phyloP scores from a whole-genome alignment of 2,797 vertebrate genomes.

The Adrianichthys oophorus region DNA sequence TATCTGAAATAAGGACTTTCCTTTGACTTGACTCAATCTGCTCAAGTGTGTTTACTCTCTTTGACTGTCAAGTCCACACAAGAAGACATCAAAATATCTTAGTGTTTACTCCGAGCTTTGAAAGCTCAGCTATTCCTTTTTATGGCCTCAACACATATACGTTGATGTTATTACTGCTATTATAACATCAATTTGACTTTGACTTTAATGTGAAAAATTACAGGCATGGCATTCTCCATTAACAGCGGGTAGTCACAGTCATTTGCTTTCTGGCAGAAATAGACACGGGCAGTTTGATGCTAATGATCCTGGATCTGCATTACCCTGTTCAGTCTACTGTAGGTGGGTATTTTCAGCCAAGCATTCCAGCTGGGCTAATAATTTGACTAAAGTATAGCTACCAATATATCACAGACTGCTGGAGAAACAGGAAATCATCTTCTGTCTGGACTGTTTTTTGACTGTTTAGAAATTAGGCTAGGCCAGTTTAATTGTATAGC shows the following conservation, averaged over 20 bases:
- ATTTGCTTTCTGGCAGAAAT: slow-evolving; percentile 45
- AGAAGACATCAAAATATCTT: no score
- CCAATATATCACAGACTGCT: slow-evolving; percentile 23
- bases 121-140: neutral
- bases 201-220: slow-evolving; percentile 43
- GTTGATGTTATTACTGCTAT: slow-evolving; percentile 22
- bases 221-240: slow-evolving; percentile 39
- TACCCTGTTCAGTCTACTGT: slow-evolving; percentile 41
- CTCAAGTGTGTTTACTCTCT: slow-evolving; percentile 8
- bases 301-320: slow-evolving; percentile 49
- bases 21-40: neutral
- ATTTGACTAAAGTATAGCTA: slow-evolving; percentile 30
- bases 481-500: no score
- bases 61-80: neutral
- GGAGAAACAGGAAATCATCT: slow-evolving; percentile 11
- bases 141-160: neutral
- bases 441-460: neutral
- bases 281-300: slow-evolving; percentile 54
- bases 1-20: no score
- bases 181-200: slow-evolving; percentile 26
- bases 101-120: neutral
- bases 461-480: no score
- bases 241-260: slow-evolving; percentile 43
- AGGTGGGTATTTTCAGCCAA: slow-evolving; percentile 35
- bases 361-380: slow-evolving; percentile 50